Evolutionary conservation across 2,888 invertebrate species (phyloP), one percentile per base, ranked within the genome.

Genomic region (Drosophila lutescens): DNA sequence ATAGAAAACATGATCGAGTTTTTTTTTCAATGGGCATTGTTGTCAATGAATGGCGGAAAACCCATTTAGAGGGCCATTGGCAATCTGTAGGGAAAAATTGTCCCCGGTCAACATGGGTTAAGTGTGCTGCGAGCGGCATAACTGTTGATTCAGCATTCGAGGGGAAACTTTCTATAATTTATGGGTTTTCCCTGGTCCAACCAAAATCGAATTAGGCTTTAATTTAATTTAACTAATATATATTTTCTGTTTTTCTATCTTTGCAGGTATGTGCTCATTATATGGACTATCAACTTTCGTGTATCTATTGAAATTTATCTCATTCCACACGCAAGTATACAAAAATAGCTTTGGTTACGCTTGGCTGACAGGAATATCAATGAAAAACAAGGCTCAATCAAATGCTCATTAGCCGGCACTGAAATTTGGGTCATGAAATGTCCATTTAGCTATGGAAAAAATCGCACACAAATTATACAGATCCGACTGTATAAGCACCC

Each of bases 371-470:
- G 40, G 44, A 58, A 49, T 63, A 68, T 44, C 36, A 38, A 23
- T 47, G 6, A 17, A 63, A 54, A 43, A 55, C 53, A 20, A 60
- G 58, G 49, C 58, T 58, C 54, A 69, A 81, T 81, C 57, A 60
- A 73, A 71, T 12, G 57, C 62, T 68, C 61, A 74, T 66, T 70
- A 76, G 72, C 30, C 15, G 41, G 2, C 20, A 15, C 44, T 4
- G 43, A 63, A 69, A 84, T 76, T 76, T 68, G 46, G 84, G 79
- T 79, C 86, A 83, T 83, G 54, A 75, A 74, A 82, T 69, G 68
- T 72, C 76, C 72, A 86, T 85, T 81, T 53, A 13, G 63, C 26
- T 23, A 7, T 47, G 32, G 13, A 47, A 62, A 61, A 68, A 79
- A 69, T 65, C 68, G 58, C 50, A 61, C 62, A 74, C 50, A 72